Conservation (phyloP, 2,797 vertebrate genomes). For the Limnodromus scolopaceus region DNA sequence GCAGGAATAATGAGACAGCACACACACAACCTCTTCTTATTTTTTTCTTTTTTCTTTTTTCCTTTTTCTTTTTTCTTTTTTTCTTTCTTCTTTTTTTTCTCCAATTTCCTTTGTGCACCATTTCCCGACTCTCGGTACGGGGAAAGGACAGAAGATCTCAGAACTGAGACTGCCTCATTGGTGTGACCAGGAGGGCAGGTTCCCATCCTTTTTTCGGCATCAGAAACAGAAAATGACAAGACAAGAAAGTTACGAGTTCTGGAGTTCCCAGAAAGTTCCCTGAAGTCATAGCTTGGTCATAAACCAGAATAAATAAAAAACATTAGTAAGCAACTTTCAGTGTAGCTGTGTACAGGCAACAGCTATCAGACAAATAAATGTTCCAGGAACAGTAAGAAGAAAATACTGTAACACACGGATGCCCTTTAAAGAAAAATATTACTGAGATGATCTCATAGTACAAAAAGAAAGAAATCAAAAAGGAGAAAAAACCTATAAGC, state of each 20-base stretch:
- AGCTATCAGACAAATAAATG: background rate
- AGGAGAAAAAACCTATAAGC: background rate
- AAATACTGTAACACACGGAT: background rate
- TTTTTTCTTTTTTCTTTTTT: fast-evolving
- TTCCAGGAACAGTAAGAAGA: background rate
- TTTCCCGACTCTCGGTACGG: background rate
- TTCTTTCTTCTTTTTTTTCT: background rate
- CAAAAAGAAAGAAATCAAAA: background rate
- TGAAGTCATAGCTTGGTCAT: background rate
- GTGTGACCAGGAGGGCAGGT: background rate
- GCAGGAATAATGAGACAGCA: background rate
- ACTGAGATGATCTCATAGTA: background rate
- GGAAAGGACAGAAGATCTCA: background rate
- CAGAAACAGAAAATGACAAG: background rate
- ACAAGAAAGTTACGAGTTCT: background rate
- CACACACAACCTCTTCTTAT: no score
- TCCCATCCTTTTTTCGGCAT: background rate
- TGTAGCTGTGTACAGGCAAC: background rate
- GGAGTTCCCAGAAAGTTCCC: background rate
- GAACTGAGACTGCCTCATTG: background rate
- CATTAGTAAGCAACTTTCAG: background rate
- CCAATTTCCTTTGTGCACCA: background rate
- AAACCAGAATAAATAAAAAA: background rate
- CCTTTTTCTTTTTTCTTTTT: no score
- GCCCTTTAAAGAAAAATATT: background rate